Conservation (phyloP, 2,797 vertebrate species). For the Platalea minor region DNA sequence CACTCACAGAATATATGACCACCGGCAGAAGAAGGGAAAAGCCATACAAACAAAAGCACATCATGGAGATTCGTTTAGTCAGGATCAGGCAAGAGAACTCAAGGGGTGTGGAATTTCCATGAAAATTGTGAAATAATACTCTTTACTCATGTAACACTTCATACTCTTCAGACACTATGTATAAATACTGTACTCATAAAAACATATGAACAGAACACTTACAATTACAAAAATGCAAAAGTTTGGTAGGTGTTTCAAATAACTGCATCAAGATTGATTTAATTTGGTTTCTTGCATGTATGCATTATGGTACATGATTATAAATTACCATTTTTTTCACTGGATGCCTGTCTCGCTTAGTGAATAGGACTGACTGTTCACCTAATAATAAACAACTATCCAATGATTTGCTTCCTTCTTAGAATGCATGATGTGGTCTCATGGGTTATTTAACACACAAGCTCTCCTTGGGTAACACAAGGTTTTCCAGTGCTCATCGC, state of each 20-base stretch:
- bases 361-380: neutral
- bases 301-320: neutral
- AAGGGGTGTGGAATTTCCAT: neutral
- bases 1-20: neutral
- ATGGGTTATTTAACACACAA: neutral
- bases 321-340: neutral
- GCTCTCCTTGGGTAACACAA: neutral
- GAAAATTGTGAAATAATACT: neutral
- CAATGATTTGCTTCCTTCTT: neutral
- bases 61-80: neutral
- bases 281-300: neutral
- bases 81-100: neutral
- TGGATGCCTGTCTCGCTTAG: neutral
- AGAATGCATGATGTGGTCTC: neutral
- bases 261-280: neutral
- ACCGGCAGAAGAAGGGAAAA: neutral
- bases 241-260: neutral
- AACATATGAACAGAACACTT: neutral
- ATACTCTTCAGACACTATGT: neutral
- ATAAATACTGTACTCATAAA: neutral
- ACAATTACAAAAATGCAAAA: neutral
- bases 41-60: neutral
- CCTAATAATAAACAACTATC: neutral
- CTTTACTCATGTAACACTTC: neutral
- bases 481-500: neutral